Conservation (phyloP, 2,888 invertebrate species). For the Melanargia galathea region DNA sequence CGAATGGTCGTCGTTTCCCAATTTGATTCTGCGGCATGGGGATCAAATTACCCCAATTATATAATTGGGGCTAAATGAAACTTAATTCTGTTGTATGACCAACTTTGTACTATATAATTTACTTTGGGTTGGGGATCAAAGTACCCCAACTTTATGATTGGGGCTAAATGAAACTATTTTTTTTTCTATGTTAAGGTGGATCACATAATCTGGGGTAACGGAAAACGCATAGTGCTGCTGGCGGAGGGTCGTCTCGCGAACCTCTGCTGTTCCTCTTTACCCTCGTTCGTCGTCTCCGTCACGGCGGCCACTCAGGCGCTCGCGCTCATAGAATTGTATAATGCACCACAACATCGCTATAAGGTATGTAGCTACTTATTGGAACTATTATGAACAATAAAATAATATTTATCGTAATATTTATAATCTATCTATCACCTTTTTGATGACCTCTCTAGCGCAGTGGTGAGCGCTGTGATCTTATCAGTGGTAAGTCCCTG, state of each 20-base stretch:
- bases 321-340: conserved; percentile 97
- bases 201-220: conserved; percentile 99
- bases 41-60: background rate
- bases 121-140: no score
- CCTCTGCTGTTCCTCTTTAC: conserved; percentile 97
- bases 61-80: background rate
- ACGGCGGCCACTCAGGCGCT: conserved; percentile 98
- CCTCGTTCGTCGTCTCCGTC: conserved; percentile 98
- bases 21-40: no score
- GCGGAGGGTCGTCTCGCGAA: conserved; percentile 98
- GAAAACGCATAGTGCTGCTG: conserved; percentile 95
- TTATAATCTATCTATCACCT: no score
- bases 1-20: no score
- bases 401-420: no score
- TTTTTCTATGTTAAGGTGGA: conserved; percentile 84
- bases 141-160: background rate
- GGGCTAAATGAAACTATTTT: no score
- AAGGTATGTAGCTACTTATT: conserved; percentile 19
- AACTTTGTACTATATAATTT: no score
- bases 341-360: conserved; percentile 85
- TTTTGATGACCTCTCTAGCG: no score
- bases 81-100: no score
- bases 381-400: background rate
- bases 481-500: no score
- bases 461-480: no score